Conservation (phyloP, 2,888 invertebrate genomes). For the Sepiola atlantica region DNA sequence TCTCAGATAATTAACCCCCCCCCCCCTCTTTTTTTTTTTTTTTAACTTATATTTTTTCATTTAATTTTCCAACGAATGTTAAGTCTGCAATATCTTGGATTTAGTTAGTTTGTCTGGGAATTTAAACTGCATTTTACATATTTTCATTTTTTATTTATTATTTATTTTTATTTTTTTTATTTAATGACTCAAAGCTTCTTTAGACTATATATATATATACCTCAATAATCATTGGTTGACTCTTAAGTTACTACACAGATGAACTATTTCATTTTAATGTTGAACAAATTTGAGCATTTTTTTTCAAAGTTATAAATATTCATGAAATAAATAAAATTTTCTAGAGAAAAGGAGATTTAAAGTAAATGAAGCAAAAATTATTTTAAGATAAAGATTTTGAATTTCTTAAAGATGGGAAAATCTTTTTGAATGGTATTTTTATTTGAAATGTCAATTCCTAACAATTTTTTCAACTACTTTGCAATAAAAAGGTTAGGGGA, state of each 20-base stretch:
- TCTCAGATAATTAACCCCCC: too few relatives aligned
- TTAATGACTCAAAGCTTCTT: too few relatives aligned
- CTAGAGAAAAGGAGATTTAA: neutral
- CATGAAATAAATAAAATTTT: neutral
- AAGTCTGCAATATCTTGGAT: too few relatives aligned
- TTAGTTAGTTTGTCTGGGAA: too few relatives aligned
- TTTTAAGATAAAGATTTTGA: neutral
- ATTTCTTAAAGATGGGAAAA: neutral
- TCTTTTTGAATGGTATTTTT: neutral
- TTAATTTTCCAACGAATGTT: too few relatives aligned
- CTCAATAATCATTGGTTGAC: neutral
- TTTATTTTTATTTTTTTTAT: too few relatives aligned
- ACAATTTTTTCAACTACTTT: neutral
- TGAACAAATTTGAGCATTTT: neutral
- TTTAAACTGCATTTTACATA: too few relatives aligned
- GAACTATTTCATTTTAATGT: neutral
- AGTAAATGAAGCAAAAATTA: neutral
- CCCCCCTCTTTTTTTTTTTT: too few relatives aligned
- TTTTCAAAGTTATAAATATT: neutral
- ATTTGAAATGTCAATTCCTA: neutral
- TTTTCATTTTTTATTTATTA: too few relatives aligned
- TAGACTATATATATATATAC: neutral
- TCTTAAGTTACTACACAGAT: neutral
- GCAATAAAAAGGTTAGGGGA: neutral
- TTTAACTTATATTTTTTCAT: too few relatives aligned